A percentile compares a stretch with the other conserved stretches of the same genome.
Evolutionary conservation across 2,797 vertebrate species (phyloP).

Genomic region (Epinephelus malabaricus): DNA sequence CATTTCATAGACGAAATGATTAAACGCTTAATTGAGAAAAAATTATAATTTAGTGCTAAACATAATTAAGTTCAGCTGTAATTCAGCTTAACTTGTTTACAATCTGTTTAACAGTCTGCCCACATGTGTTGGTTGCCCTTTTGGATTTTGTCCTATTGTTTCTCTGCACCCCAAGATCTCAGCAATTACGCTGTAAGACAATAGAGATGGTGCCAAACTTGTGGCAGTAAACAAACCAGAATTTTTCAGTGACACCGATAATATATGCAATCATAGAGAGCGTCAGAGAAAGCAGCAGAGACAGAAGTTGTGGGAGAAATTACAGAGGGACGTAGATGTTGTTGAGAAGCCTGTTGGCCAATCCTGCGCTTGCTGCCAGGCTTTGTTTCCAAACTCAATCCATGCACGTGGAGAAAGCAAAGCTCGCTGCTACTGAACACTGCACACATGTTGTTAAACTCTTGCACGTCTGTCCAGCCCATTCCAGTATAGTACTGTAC

Average conservation of each 20-base stretch:
- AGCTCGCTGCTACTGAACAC: conserved; percentile 71
- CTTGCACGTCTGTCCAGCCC: conserved; percentile 69
- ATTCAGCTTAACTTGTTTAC: conserved; percentile 14
- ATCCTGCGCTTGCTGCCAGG: conserved; percentile 59
- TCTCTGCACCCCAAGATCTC: conserved; percentile 5
- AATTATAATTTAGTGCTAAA: neutral
- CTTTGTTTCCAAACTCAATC: conserved; percentile 74
- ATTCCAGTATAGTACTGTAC: conserved; percentile 89
- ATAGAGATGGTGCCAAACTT: conserved; percentile 14
- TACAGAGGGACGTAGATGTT: conserved; percentile 12
- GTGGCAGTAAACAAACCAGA: conserved; percentile 20
- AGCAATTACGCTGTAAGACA: neutral
- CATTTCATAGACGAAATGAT: neutral
- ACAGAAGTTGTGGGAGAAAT: conserved; percentile 15
- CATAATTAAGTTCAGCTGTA: neutral
- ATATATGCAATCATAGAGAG: conserved; percentile 9
- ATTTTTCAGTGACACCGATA: conserved; percentile 10
- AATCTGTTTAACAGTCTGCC: conserved; percentile 24
- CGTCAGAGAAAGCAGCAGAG: conserved; percentile 3
- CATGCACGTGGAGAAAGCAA: conserved; percentile 79
- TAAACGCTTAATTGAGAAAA: neutral
- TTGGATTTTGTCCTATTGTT: conserved; percentile 7
- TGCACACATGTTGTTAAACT: conserved; percentile 73
- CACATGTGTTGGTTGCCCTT: neutral
- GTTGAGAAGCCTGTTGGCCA: conserved; percentile 50